Conservation (phyloP, 2,888 invertebrate species). For the Drosophila dives region DNA sequence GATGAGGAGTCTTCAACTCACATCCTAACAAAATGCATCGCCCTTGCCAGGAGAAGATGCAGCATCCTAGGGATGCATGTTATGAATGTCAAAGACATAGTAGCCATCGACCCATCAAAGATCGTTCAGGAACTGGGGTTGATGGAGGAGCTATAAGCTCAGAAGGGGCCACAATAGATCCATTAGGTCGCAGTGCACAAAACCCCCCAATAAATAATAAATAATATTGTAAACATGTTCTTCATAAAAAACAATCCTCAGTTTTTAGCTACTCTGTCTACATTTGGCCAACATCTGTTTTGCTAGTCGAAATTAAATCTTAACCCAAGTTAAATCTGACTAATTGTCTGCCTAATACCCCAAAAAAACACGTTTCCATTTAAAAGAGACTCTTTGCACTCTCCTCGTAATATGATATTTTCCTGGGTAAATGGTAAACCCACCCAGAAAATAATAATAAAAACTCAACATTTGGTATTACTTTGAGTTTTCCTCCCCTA, state of each 20-base stretch:
- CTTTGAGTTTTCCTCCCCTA: conserved; percentile 29
- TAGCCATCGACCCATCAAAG: no score
- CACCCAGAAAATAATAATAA: neutral
- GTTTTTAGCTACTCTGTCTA: neutral
- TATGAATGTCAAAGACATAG: no score
- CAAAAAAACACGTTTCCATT: neutral
- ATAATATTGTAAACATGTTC: neutral
- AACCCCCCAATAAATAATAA: no score
- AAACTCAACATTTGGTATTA: conserved; percentile 28
- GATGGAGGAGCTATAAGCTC: no score
- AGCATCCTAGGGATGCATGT: no score
- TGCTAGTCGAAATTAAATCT: neutral
- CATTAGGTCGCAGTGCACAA: no score
- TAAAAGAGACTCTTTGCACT: conserved; percentile 12
- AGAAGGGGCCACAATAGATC: no score
- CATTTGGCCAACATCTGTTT: conserved; percentile 20
- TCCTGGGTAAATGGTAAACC: conserved; percentile 28
- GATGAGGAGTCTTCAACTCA: no score
- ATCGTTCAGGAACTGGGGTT: no score
- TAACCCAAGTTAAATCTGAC: conserved; percentile 34
- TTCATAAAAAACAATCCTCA: neutral
- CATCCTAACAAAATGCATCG: no score
- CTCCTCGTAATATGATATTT: conserved; percentile 61
- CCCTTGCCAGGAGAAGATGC: no score
- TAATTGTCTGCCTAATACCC: conserved; percentile 52